phyloP scores from a whole-genome alignment of 2,888 invertebrate genomes.

The Gastracanthus pulcherrimus region DNA sequence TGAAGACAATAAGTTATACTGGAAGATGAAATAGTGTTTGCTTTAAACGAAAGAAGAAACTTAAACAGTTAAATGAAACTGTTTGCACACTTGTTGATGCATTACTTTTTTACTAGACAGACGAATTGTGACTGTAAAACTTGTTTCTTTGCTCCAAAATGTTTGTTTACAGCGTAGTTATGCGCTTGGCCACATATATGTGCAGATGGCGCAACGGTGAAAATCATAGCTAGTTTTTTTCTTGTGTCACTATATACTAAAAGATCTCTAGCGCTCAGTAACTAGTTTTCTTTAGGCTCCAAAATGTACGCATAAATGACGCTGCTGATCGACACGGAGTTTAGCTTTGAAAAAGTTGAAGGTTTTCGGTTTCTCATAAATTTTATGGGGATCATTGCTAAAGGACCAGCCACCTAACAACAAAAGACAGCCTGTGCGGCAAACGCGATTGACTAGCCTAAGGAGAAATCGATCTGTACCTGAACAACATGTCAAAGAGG shows the following conservation, averaged over 20 bases:
- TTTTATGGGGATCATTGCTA: constrained; percentile 12
- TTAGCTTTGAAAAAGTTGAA: constrained; percentile 1
- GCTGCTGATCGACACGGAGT: constrained; percentile 26
- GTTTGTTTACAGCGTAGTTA: not conserved
- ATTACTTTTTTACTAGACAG: not conserved
- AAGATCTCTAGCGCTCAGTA: constrained; percentile 2
- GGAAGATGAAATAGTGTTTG: not conserved
- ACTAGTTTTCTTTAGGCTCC: constrained; percentile 20
- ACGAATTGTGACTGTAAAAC: not conserved
- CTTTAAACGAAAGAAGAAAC: not conserved
- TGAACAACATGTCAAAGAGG: constrained; percentile 49
- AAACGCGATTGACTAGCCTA: not conserved
- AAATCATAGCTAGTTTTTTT: not conserved
- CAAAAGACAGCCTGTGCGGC: not conserved
- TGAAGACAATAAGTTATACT: not conserved
- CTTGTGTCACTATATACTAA: too few species aligned
- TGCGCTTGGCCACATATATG: not conserved
- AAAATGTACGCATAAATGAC: constrained; percentile 53
- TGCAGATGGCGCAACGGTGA: constrained; percentile 2
- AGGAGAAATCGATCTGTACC: not conserved
- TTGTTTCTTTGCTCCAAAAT: not conserved
- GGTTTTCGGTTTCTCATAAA: not conserved
- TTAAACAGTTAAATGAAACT: not conserved
- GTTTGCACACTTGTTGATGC: not conserved
- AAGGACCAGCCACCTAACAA: not conserved